Evolutionary conservation across 2,797 vertebrate genomes (phyloP), one percentile per base, ranked within the genome.

Genomic region (Pseudomugil gertrudae): DNA sequence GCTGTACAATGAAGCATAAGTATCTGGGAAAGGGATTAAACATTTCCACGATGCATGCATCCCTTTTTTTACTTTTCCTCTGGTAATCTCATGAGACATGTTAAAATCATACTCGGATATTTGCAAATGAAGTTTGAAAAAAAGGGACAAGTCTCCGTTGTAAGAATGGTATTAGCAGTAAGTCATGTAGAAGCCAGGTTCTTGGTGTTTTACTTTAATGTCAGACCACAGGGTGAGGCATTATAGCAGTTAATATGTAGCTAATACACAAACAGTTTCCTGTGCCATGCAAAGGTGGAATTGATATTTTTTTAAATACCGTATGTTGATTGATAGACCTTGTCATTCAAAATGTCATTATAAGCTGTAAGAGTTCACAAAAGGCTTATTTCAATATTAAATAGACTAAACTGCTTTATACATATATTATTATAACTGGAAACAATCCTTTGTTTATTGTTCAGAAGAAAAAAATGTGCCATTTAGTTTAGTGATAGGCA

Each of bases 351-450:
- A 17, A 40, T 40, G 14, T 9, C 9, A 33, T 40, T 2, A 19
- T 40, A 19, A 40, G 6, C 7, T 19, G 15, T 40, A 19, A 17
- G 5, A 40, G 6, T 3, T 40, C 57, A 64, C 47, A 59, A 36
- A 79, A 54, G 48, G 29, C 33, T 6, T 32, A 15, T 61, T 63
- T 63, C n/a, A n/a, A n/a, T n/a, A n/a, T n/a, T n/a, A n/a, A n/a
- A n/a, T n/a, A n/a, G n/a, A n/a, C n/a, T n/a, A n/a, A n/a, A n/a
- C n/a, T n/a, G n/a, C n/a, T n/a, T 19, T 6, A 4, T 43, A 2
- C 1, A 17, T 6, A n/a, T 21, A n/a, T 9, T 45, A n/a, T 45
- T n/a, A 17, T n/a, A 45, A 45, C 7, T 3, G 40, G n/a, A 15
- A 45, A n/a, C 17, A 45, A 9, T 45, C 9, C 9, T 45, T 19